These are phyloP conservation scores for Notodonta ziczac DNA, from an alignment of 2,888 invertebrate species.

Conservation along the genomic window DNA sequence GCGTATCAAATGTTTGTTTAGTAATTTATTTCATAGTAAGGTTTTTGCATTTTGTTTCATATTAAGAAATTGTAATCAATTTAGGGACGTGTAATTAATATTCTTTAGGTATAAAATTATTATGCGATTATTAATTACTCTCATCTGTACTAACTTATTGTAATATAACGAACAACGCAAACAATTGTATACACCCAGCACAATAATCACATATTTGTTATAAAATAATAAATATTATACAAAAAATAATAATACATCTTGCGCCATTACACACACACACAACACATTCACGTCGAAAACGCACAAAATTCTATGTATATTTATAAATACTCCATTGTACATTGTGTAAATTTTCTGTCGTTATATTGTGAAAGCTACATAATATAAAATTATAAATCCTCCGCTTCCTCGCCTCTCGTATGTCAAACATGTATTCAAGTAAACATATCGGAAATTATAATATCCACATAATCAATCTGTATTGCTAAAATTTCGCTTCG, in stretches of 20 bases:
- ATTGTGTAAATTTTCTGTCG: slow-evolving; percentile 65
- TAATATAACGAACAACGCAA: slow-evolving; percentile 27
- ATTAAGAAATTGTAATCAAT: slow-evolving; percentile 64
- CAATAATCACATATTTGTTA: slow-evolving; percentile 34
- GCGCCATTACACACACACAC: slow-evolving; percentile 25
- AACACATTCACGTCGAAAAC: slow-evolving; percentile 22
- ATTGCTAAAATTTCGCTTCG: slow-evolving; percentile 21
- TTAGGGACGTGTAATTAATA: slow-evolving; percentile 63
- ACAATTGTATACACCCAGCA: slow-evolving; percentile 23
- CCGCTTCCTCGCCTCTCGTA: slow-evolving; percentile 26
- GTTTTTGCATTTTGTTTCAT: slow-evolving; percentile 70
- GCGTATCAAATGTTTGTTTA: slow-evolving; percentile 57
- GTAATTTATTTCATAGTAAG: slow-evolving; percentile 76
- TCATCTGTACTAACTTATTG: slow-evolving; percentile 43
- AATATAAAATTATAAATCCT: slow-evolving; percentile 19
- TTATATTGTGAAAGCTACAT: slow-evolving; percentile 30
- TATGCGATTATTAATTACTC: slow-evolving; percentile 41
- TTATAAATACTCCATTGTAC: slow-evolving; percentile 52
- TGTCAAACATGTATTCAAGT: slow-evolving; percentile 23
- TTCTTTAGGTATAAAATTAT: slow-evolving; percentile 63
- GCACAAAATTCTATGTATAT: slow-evolving; percentile 41
- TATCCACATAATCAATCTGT: slow-evolving; percentile 9
- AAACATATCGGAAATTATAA: slow-evolving; percentile 39
- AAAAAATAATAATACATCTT: slow-evolving; percentile 24
- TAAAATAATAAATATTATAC: slow-evolving; percentile 19